Evolutionary conservation across 2,113 vertebrate species (phyloP), one percentile per base, ranked within the genome.

Genomic region (Lonchura striata): DNA sequence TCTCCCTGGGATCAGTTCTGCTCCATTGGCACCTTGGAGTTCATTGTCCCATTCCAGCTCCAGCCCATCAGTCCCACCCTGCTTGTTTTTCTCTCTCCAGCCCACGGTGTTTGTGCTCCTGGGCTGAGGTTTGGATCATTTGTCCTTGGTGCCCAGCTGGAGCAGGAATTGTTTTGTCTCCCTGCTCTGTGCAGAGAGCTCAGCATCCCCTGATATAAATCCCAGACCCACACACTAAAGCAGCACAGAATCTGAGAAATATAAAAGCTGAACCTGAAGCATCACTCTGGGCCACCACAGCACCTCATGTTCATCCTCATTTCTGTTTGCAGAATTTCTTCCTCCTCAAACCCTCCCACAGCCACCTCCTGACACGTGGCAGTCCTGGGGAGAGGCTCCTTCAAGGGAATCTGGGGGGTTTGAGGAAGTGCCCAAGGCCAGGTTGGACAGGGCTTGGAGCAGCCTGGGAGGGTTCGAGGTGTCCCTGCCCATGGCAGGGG

Each of bases 321-420:
- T 59, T 54, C 25, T 47, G 7, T 13, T 15, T 42, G 47, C 20
- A 11, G 23, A 15, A 21, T 59, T 54, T 44, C 15, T 47, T n/a
- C 61, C n/a, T 69, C 50, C 46, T 70, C 47, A 42, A 11, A 6
- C 5, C 28, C n/a, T 66, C 17, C 47, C 50, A 7, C 10, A 31
- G 1, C 35, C 56, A 5, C 2, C 0, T 42, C 69, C 69, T 39
- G 15, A 28, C 12, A 3, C 0, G 0, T 24, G 15, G 1, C 41
- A 23, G 25, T 6, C 5, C 46, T 18, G 17, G 15, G 31, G 27
- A 60, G 41, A 41, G 44, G 11, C 15, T 42, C 0, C 0, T 19
- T 30, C 14, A 21, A 2, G 56, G 33, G n/a, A n/a, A 24, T 10
- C 24, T 13, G 21, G 33, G 21, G 33, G 15, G 0, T 31, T 28